These are phyloP conservation scores for Drosophila orosa DNA, from an alignment of 1,140 invertebrate genomes.

Conservation along the genomic window DNA sequence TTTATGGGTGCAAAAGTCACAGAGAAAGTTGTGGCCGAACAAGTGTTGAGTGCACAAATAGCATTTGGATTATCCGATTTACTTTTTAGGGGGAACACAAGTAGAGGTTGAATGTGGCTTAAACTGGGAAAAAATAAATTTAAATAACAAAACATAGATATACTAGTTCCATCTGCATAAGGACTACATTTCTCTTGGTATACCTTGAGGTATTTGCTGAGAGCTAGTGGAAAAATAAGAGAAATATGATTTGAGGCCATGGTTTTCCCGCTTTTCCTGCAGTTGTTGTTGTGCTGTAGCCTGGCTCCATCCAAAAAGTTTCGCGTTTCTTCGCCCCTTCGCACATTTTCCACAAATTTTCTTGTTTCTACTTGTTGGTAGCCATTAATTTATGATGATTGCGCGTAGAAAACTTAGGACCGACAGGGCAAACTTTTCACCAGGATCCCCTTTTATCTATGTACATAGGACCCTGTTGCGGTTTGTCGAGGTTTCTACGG, in stretches of 20 bases:
- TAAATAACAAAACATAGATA: not conserved
- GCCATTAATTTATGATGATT: constrained; percentile 50
- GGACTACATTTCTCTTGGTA: too few species aligned
- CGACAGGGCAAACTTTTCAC: constrained; percentile 25
- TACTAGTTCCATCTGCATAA: too few species aligned
- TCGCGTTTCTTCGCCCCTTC: constrained; percentile 8
- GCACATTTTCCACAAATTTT: constrained; percentile 26
- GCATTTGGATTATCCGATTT: constrained; percentile 15
- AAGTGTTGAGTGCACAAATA: constrained; percentile 9
- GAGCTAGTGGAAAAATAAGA: not conserved
- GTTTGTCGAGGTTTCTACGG: constrained; percentile 5
- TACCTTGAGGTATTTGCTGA: not conserved
- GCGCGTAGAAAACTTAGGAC: constrained; percentile 33
- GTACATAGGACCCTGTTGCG: constrained; percentile 2
- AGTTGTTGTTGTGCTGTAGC: too few species aligned
- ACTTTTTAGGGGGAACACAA: not conserved
- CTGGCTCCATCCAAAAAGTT: too few species aligned
- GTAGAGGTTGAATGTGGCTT: not conserved
- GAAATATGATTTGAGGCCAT: not conserved
- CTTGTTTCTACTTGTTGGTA: constrained; percentile 41
- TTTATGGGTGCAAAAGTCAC: constrained; percentile 5
- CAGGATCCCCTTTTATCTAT: constrained; percentile 2
- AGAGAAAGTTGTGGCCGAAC: not conserved
- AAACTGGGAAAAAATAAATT: not conserved
- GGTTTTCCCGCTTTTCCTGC: not conserved